phyloP scores from a whole-genome alignment of 2,113 vertebrate species.

The Triplophysa siluroides region DNA sequence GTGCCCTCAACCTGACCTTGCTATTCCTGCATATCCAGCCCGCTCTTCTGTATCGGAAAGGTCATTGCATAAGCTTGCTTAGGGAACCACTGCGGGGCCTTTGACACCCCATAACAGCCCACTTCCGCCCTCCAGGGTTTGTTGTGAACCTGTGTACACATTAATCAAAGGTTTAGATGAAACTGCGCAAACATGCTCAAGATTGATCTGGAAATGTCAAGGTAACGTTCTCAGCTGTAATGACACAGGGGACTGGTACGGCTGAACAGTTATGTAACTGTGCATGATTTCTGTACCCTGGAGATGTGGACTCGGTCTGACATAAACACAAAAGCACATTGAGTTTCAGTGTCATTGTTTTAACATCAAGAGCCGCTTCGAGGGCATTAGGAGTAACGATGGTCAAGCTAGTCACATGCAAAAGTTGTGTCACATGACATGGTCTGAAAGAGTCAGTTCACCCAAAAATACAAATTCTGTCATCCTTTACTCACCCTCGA shows the following conservation, averaged over 20 bases:
- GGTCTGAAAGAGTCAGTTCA: no score
- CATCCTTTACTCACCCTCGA: no score
- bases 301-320: neutral
- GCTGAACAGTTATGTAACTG: neutral
- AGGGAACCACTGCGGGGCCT: constrained; percentile 32
- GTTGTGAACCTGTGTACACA: constrained; percentile 21
- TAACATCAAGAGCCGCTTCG: neutral
- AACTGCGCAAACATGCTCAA: neutral
- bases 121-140: constrained; percentile 1
- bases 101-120: constrained; percentile 33
- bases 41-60: constrained; percentile 40
- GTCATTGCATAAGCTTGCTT: constrained; percentile 42
- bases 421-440: no score
- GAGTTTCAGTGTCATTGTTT: neutral
- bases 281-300: neutral
- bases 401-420: no score
- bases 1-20: constrained; percentile 45
- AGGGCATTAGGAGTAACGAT: no score
- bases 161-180: constrained; percentile 16
- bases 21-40: constrained; percentile 19
- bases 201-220: constrained; percentile 9
- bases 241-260: neutral
- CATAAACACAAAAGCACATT: constrained; percentile 1
- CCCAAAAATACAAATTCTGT: no score
- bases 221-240: neutral